Evolutionary conservation across 1,140 invertebrate genomes (phyloP).

Genomic region (Meloidogyne exigua): DNA sequence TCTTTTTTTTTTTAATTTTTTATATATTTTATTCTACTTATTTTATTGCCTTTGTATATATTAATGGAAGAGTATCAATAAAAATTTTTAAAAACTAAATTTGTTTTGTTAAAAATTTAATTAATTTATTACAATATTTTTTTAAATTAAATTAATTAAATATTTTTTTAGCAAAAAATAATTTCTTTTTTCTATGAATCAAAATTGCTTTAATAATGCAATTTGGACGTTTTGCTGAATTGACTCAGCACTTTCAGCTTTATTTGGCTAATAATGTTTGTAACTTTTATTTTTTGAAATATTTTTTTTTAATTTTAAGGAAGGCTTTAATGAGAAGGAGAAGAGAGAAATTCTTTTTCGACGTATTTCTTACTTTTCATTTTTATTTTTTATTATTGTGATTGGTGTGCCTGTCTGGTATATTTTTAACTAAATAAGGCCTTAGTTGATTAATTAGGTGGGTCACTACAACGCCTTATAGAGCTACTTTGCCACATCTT

Average conservation of each 20-base stretch:
- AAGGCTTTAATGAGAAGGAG: constrained; percentile 10
- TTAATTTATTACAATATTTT: background rate
- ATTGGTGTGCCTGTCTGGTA: constrained; percentile 43
- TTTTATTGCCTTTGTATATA: no score
- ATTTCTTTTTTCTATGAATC: no score
- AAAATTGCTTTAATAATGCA: no score
- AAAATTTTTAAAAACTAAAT: background rate
- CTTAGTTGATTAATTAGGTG: constrained; percentile 17
- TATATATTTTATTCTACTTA: no score
- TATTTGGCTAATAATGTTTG: no score
- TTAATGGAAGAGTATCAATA: no score
- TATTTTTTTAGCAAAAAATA: background rate
- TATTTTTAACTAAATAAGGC: no score
- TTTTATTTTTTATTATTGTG: constrained; percentile 33
- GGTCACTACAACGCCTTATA: constrained; percentile 49
- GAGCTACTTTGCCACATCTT: constrained; percentile 33
- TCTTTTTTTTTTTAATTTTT: background rate
- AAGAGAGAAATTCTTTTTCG: constrained; percentile 27
- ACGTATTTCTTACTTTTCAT: constrained; percentile 30
- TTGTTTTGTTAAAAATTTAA: no score
- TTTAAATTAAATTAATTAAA: constrained; percentile 7
- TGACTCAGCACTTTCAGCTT: background rate
- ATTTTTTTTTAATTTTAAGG: constrained; percentile 21
- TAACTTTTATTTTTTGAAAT: background rate
- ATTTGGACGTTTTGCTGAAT: no score